Conservation (phyloP, 2,797 vertebrate genomes). For the Paramormyrops hopkinsi region DNA sequence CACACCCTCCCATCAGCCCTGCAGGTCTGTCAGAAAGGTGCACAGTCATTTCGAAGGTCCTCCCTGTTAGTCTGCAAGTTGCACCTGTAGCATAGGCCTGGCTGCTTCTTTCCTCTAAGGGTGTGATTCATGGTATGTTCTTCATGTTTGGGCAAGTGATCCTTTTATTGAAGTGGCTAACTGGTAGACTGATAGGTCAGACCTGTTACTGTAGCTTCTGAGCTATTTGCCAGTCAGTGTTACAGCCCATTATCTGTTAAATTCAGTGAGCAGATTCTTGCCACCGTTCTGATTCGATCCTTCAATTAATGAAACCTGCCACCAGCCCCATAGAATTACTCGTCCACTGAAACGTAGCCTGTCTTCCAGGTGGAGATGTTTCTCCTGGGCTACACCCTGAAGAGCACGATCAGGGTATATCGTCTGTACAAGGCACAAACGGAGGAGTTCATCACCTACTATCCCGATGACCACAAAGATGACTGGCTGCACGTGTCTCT, state of each 20-base stretch:
- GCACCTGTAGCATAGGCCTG: background rate
- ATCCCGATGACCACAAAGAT: slow-evolving; percentile 60
- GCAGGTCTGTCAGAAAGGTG: background rate
- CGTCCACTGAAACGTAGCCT: background rate
- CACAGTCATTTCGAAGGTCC: background rate
- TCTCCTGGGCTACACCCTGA: slow-evolving; percentile 73
- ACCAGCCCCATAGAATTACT: background rate
- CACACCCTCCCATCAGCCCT: background rate
- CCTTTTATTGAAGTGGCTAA: background rate
- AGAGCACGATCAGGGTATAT: slow-evolving; percentile 68
- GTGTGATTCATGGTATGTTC: background rate
- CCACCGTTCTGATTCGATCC: background rate
- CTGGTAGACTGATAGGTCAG: background rate
- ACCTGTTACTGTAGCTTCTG: background rate
- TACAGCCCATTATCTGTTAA: background rate
- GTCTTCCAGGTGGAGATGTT: slow-evolving; percentile 76
- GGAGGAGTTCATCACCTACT: slow-evolving; percentile 72
- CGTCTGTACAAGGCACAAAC: slow-evolving; percentile 72
- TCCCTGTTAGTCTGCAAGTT: background rate
- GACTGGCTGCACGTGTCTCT: slow-evolving; percentile 69
- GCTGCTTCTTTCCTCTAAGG: background rate
- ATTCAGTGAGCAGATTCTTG: background rate
- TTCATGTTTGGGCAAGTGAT: background rate
- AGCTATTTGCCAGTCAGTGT: background rate
- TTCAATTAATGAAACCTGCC: background rate